Evolutionary conservation across 2,113 vertebrate species (phyloP).

Genomic region (Harpagus bidentatus): DNA sequence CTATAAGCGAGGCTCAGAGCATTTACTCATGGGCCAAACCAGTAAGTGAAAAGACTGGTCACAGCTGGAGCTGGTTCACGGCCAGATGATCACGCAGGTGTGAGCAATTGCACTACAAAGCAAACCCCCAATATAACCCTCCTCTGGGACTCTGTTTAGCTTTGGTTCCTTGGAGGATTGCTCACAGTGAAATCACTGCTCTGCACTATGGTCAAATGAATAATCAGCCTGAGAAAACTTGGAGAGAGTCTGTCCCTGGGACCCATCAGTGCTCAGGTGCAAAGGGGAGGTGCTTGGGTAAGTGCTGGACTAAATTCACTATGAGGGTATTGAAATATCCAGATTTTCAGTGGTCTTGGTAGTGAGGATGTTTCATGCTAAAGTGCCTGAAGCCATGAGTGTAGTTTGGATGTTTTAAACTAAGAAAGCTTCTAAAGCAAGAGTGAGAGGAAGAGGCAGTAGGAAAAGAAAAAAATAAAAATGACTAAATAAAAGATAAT

Average conservation of each 20-base stretch:
- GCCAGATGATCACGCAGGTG: neutral
- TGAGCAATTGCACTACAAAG: neutral
- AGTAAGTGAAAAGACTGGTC: neutral
- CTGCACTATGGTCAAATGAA: accelerated
- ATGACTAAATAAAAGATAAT: neutral
- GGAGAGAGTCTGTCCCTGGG: neutral
- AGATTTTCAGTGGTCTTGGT: neutral
- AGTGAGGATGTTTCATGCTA: accelerated
- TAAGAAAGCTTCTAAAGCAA: neutral
- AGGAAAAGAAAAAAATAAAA: neutral
- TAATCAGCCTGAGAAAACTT: accelerated
- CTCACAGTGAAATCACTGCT: accelerated
- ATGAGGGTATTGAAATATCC: accelerated
- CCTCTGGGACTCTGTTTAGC: accelerated
- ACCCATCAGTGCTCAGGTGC: accelerated
- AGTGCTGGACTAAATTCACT: neutral
- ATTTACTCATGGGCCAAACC: neutral
- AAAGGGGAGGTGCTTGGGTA: neutral
- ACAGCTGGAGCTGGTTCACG: neutral
- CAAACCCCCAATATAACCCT: neutral
- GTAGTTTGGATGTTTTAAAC: neutral
- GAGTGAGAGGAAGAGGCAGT: neutral
- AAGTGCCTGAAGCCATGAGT: neutral
- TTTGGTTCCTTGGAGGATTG: accelerated
- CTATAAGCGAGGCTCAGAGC: neutral